phyloP scores from a whole-genome alignment of 1,140 invertebrate species.

The Lordiphosa clarofinis region DNA sequence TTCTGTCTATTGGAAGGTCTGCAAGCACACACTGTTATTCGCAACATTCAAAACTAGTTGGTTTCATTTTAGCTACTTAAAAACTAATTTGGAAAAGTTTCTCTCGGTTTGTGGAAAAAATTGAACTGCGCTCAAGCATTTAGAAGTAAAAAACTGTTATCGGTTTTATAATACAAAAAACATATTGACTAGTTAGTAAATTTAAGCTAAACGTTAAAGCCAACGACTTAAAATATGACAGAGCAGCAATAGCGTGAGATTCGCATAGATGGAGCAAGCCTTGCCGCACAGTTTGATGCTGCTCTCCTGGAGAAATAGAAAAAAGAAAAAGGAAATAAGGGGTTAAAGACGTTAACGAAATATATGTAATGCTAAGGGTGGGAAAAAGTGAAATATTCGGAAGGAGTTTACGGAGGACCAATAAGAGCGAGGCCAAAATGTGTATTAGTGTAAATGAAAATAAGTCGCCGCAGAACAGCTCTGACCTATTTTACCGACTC shows the following conservation, averaged over 20 bases:
- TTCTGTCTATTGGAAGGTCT: constrained; percentile 63
- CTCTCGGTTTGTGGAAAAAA: constrained; percentile 37
- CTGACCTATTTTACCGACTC: no score
- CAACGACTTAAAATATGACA: constrained; percentile 53
- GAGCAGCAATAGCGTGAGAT: constrained; percentile 47
- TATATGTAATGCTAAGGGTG: no score
- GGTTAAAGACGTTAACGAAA: no score
- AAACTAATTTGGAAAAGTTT: constrained; percentile 57
- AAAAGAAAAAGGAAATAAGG: neutral
- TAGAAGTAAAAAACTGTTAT: constrained; percentile 54
- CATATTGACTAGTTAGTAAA: constrained; percentile 33
- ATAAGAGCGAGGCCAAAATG: no score
- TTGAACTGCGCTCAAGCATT: constrained; percentile 61
- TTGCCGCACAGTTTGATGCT: constrained; percentile 62
- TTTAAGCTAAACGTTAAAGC: constrained; percentile 66
- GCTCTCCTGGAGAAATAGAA: constrained; percentile 47
- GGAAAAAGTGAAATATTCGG: no score
- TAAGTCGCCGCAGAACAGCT: no score
- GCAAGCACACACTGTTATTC: constrained; percentile 47
- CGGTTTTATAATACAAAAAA: constrained; percentile 49
- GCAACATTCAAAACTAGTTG: constrained; percentile 38
- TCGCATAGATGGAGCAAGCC: constrained; percentile 50
- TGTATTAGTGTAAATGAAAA: no score
- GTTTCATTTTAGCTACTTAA: constrained; percentile 43
- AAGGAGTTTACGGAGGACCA: no score